Evolutionary conservation across 2,797 vertebrate species (phyloP).

Genomic region (Erpetoichthys calabaricus): DNA sequence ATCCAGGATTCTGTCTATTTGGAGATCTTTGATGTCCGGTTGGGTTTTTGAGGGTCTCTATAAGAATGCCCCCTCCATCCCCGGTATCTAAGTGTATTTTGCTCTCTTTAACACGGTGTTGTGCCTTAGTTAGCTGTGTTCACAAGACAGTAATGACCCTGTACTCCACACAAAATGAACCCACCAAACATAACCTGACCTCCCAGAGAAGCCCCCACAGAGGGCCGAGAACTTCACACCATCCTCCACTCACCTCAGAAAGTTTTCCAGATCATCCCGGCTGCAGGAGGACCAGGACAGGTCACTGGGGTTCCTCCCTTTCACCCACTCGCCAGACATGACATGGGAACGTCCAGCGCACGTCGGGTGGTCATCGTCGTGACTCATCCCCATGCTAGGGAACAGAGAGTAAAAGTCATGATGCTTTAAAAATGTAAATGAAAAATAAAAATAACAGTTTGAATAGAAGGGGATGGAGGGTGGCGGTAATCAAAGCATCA

Average conservation of each 20-base stretch:
- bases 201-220: conserved; percentile 8
- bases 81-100: too few relatives aligned
- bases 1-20: too few relatives aligned
- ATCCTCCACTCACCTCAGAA: conserved; percentile 67
- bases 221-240: neutral
- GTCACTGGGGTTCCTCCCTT: conserved; percentile 88
- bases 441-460: too few relatives aligned
- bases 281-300: conserved; percentile 93
- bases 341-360: conserved; percentile 84
- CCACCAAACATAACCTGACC: neutral
- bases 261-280: conserved; percentile 80
- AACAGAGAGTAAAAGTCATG: conserved; percentile 14
- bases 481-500: too few relatives aligned
- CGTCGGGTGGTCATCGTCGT: conserved; percentile 77
- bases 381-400: conserved; percentile 87
- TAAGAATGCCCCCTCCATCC: too few relatives aligned
- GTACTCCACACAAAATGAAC: too few relatives aligned
- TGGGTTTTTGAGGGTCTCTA: too few relatives aligned
- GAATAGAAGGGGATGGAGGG: too few relatives aligned
- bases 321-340: conserved; percentile 97
- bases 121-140: too few relatives aligned
- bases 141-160: too few relatives aligned
- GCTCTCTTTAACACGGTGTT: too few relatives aligned
- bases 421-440: conserved; percentile 5
- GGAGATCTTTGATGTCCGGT: too few relatives aligned